Base-by-base conservation (phyloP, 2,797 vertebrate genomes). In the Champsocephalus gunnari region DNA sequence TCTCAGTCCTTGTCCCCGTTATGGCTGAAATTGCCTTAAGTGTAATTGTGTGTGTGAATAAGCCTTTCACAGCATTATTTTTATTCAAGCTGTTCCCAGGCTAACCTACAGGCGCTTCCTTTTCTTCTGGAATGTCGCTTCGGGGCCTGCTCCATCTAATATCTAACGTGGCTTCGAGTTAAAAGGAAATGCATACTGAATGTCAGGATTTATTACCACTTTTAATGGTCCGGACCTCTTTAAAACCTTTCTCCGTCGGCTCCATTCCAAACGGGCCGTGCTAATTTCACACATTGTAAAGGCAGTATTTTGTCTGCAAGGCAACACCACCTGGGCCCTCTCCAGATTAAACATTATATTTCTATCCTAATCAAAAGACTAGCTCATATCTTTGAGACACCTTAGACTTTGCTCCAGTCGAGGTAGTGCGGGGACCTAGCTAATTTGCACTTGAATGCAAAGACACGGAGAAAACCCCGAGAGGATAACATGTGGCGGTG, bases 61-160 rank as follows among this genome's bases (percentile, higher is more conserved):
- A 90, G 88, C 72, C 78, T 92, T 92, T 92, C 88, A 85, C 85
- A 80, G 85, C 79, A 88, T 86, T 86, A 91, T 91, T 92, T 92
- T 88, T 91, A 89, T 91, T 92, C 90, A 91, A 83, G 83, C 82
- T 87, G 87, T 84, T 90, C 79, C 71, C 81, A 76, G 90, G 86
- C 89, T 89, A 82, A 92, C 84, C 90, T 87, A 82, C 82, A 92
- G 90, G 88, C 88, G 69, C 38, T 87, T 92, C 81, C 84, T 87
- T 86, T 87, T 62, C 83, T 75, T 85, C 62, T 86, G 77, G 85
- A 88, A 89, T 80, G 54, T 80, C 9, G 64, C 90, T 89, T 78
- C 44, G 78, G 84, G 89, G 81, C 81, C 73, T 80, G 76, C 78
- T 92, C 82, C 79, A 72, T 90, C 81, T 86, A 88, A 90, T 84